Evolutionary conservation across 2,113 vertebrate genomes (phyloP).

Genomic region (Siphamia tubifer): DNA sequence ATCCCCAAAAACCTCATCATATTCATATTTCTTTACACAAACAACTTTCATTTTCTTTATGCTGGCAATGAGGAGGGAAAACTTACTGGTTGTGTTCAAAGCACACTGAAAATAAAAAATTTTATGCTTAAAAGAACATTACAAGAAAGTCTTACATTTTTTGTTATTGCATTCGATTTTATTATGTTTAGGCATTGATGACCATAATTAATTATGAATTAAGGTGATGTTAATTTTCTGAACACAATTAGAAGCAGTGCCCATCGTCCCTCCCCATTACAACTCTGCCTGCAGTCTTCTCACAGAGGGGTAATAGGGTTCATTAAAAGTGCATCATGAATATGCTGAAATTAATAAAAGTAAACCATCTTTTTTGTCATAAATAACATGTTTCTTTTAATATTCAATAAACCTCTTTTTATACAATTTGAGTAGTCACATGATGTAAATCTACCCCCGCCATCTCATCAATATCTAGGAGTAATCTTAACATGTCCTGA

Average conservation of each 20-base stretch:
- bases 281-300: slow-evolving; percentile 43
- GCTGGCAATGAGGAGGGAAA: slow-evolving; percentile 31
- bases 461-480: slow-evolving; percentile 37
- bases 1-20: slow-evolving; percentile 55
- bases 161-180: slow-evolving; percentile 6
- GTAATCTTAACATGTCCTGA: slow-evolving; percentile 34
- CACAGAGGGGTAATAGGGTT: slow-evolving; percentile 51
- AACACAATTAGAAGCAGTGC: slow-evolving; percentile 33
- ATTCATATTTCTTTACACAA: slow-evolving; percentile 62
- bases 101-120: neutral
- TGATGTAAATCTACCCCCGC: slow-evolving; percentile 47
- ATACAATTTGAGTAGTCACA: slow-evolving; percentile 74
- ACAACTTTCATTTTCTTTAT: slow-evolving; percentile 49
- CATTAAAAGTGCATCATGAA: slow-evolving; percentile 79
- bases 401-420: slow-evolving; percentile 73
- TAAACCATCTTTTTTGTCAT: slow-evolving; percentile 68
- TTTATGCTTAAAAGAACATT: slow-evolving; percentile 1
- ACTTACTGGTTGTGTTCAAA: slow-evolving; percentile 17
- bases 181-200: neutral
- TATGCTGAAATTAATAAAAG: slow-evolving; percentile 73
- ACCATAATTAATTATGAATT: slow-evolving; percentile 6
- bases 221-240: neutral
- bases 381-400: slow-evolving; percentile 71
- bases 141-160: neutral
- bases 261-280: slow-evolving; percentile 23